phyloP scores from a whole-genome alignment of 2,113 vertebrate species.

The Perca schrenkii region DNA sequence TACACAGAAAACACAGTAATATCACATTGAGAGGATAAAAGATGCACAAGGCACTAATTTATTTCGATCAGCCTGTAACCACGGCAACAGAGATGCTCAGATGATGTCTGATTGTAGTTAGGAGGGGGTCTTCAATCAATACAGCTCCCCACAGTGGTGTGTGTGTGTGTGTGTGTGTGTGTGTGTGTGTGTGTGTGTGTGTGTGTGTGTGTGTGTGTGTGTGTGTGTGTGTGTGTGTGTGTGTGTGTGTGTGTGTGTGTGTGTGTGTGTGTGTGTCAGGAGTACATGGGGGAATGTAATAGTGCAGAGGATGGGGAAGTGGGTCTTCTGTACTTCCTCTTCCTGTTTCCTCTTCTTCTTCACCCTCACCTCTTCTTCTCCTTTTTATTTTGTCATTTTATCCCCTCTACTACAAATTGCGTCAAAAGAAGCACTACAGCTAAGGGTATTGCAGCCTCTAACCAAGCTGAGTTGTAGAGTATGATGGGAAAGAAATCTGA shows the following conservation, averaged over 20 bases:
- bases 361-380: background rate
- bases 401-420: background rate
- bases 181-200: constrained; percentile 13
- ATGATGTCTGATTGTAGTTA: constrained; percentile 36
- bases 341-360: too few species aligned
- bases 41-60: constrained; percentile 9
- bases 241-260: background rate
- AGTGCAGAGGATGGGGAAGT: constrained; percentile 26
- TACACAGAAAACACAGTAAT: background rate
- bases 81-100: constrained; percentile 56
- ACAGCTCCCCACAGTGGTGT: background rate
- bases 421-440: background rate
- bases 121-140: constrained; percentile 60
- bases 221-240: constrained; percentile 25
- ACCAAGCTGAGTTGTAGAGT: background rate
- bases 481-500: background rate
- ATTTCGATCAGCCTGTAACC: constrained; percentile 53
- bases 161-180: constrained; percentile 24
- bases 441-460: background rate
- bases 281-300: constrained; percentile 24
- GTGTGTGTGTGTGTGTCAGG: background rate
- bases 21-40: background rate
- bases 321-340: constrained; percentile 3
- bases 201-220: constrained; percentile 4
- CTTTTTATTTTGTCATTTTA: background rate